phyloP scores from a whole-genome alignment of 2,888 invertebrate genomes.

The Trachelus tabidus region DNA sequence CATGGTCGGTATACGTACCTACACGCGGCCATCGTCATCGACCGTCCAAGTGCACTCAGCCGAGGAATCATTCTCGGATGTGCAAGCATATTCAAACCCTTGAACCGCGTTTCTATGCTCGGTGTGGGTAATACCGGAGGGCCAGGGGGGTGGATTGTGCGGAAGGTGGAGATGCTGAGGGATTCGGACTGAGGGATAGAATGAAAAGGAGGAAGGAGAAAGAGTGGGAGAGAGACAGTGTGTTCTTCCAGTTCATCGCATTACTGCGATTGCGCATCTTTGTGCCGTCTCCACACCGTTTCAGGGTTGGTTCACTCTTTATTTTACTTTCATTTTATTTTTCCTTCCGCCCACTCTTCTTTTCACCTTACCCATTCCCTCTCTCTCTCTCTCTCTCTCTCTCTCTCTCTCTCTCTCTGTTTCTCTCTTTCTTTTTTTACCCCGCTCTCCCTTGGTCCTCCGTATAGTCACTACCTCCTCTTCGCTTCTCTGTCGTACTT shows the following conservation, averaged over 20 bases:
- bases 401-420: neutral
- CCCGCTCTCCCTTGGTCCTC: neutral
- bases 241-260: constrained; percentile 8
- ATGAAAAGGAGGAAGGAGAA: neutral
- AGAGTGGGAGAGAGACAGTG: constrained; percentile 10
- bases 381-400: neutral
- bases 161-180: neutral
- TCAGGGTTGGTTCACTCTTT: constrained; percentile 9
- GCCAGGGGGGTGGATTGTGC: neutral
- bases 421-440: too few relatives aligned
- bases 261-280: constrained; percentile 29
- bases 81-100: constrained; percentile 8
- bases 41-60: constrained; percentile 27
- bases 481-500: constrained; percentile 11
- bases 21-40: constrained; percentile 13
- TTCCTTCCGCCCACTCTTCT: neutral
- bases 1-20: constrained; percentile 2
- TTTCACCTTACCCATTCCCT: neutral
- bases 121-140: neutral
- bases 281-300: constrained; percentile 22
- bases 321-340: neutral
- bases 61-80: constrained; percentile 12
- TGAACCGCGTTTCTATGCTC: constrained; percentile 12
- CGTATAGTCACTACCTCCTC: neutral
- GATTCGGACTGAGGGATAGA: constrained; percentile 19